phyloP scores from a whole-genome alignment of 2,797 vertebrate genomes.

The Pitangus sulphuratus region DNA sequence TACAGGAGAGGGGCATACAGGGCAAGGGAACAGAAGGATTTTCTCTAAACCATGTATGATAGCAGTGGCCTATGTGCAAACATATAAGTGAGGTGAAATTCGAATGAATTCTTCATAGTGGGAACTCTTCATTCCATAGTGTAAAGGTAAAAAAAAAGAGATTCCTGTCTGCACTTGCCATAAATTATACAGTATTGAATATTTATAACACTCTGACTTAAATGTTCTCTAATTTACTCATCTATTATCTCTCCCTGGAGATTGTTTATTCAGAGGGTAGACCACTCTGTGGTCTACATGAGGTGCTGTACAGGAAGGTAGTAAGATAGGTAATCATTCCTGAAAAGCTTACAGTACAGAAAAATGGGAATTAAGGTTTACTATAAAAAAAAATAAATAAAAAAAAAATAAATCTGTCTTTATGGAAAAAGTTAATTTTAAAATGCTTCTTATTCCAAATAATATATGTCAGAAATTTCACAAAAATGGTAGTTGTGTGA shows the following conservation, averaged over 20 bases:
- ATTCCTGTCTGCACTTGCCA: neutral
- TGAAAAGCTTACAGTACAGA: neutral
- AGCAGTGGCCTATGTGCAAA: neutral
- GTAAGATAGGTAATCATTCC: neutral
- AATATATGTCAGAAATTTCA: neutral
- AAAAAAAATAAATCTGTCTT: neutral
- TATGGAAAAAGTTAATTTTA: neutral
- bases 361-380: neutral
- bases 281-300: neutral
- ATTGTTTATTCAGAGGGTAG: neutral
- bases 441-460: neutral
- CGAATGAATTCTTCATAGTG: neutral
- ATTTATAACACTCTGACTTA: neutral
- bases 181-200: neutral
- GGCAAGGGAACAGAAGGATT: neutral
- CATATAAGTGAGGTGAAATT: neutral
- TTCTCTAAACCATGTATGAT: neutral
- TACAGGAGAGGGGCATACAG: neutral
- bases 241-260: neutral
- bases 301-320: neutral
- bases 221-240: neutral
- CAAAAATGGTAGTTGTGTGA: neutral
- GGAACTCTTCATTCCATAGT: neutral
- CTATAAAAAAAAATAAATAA: neutral
- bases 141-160: neutral